Evolutionary conservation across 2,797 vertebrate genomes (phyloP).

Genomic region (Acanthurus tractus): DNA sequence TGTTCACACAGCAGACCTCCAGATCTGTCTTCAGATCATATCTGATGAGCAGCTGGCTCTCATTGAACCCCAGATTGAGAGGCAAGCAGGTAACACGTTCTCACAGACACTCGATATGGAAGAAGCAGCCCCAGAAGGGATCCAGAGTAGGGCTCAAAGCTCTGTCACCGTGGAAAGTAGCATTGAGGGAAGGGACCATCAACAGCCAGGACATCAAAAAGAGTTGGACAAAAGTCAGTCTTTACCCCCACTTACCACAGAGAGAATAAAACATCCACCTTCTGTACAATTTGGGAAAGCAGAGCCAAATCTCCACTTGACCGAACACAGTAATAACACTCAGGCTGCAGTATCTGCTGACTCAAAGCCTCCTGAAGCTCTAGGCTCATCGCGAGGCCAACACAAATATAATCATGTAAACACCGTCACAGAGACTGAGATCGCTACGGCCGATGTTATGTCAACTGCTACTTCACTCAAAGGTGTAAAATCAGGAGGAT

Average conservation of each 20-base stretch:
- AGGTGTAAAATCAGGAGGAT: slow-evolving; percentile 35
- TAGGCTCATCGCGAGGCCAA: slow-evolving; percentile 12
- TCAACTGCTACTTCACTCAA: slow-evolving; percentile 36
- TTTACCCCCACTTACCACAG: slow-evolving; percentile 18
- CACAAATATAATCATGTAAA: slow-evolving; percentile 37
- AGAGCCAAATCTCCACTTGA: slow-evolving; percentile 23
- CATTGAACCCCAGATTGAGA: slow-evolving; percentile 84
- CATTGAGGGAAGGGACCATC: slow-evolving; percentile 14
- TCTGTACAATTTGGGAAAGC: slow-evolving; percentile 29
- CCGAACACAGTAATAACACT: slow-evolving; percentile 11
- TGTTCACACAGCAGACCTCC: slow-evolving; percentile 84
- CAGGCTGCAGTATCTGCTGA: slow-evolving; percentile 33
- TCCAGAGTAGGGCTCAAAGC: slow-evolving; percentile 38
- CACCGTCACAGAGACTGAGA: slow-evolving; percentile 45
- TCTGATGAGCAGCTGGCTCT: slow-evolving; percentile 87
- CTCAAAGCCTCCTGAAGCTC: slow-evolving; percentile 30
- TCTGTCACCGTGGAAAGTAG: slow-evolving; percentile 5
- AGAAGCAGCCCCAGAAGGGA: slow-evolving; percentile 7
- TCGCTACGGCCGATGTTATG: slow-evolving; percentile 7
- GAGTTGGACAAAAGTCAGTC: slow-evolving; percentile 30
- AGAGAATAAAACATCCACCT: slow-evolving; percentile 30
- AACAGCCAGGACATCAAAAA: slow-evolving; percentile 31
- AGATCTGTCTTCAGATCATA: slow-evolving; percentile 87
- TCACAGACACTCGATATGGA: slow-evolving; percentile 35
- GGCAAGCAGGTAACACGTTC: slow-evolving; percentile 13